A percentile compares a stretch with the other conserved stretches of the same genome.
Evolutionary conservation across 2,888 invertebrate genomes (phyloP).

Genomic region (Cephus runcator): DNA sequence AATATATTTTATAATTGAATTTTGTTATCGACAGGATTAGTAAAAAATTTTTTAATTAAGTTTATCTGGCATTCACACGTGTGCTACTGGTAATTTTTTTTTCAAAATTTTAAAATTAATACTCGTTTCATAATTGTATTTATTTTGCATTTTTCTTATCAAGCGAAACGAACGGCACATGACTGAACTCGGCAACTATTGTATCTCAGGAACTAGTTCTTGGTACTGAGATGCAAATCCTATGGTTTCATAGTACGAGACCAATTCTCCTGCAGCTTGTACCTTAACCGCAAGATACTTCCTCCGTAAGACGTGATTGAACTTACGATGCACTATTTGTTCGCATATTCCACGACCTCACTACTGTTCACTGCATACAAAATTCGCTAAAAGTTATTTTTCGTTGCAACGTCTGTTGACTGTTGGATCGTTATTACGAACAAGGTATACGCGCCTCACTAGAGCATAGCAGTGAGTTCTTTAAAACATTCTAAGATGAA

Average conservation of each 20-base stretch:
- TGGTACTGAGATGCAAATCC: background rate
- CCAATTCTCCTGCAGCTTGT: background rate
- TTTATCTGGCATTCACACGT: fast-evolving
- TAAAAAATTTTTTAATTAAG: background rate
- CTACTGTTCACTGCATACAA: background rate
- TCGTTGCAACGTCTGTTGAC: background rate
- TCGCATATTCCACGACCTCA: background rate
- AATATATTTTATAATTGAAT: background rate
- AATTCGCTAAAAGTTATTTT: background rate
- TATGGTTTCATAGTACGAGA: background rate
- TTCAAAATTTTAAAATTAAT: background rate
- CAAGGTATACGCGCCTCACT: background rate
- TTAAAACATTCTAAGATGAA: background rate
- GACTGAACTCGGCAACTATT: background rate
- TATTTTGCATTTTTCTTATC: background rate
- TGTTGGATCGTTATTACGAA: background rate
- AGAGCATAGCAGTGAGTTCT: background rate
- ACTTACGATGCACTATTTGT: background rate
- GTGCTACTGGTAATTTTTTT: background rate
- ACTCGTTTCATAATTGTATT: background rate
- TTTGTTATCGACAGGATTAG: background rate
- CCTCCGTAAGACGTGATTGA: background rate
- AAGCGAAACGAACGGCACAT: background rate
- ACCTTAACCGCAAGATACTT: background rate
- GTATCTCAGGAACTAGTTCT: background rate